A percentile compares a stretch with the other conserved stretches of the same genome.
Evolutionary conservation across 1,140 invertebrate genomes (phyloP).

Genomic region (Euglossa dilemma): DNA sequence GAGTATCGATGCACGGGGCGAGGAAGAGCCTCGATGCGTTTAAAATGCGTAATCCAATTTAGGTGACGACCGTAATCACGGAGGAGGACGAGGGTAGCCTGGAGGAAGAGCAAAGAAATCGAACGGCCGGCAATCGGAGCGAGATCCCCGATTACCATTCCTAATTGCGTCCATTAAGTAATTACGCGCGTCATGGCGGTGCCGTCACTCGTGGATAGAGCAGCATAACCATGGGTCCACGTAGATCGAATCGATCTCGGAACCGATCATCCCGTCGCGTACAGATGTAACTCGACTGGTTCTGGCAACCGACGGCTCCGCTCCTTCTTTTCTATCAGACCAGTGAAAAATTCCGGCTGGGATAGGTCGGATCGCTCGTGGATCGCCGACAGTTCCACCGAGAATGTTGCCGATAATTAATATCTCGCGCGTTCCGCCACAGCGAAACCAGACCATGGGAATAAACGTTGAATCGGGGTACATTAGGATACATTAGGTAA

Average conservation of each 20-base stretch:
- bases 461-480: background rate
- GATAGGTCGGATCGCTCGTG: background rate
- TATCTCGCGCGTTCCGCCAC: background rate
- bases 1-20: background rate
- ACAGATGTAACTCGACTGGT: constrained; percentile 12
- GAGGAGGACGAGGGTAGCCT: background rate
- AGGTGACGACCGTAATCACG: constrained; percentile 19
- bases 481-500: background rate
- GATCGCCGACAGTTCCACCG: background rate
- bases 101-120: constrained; percentile 14
- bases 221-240: constrained; percentile 7
- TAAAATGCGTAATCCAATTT: constrained; percentile 37
- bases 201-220: constrained; percentile 41
- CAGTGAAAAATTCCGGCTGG: background rate
- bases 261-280: constrained; percentile 46
- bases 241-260: constrained; percentile 34
- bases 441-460: background rate
- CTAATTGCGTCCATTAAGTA: constrained; percentile 55
- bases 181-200: constrained; percentile 47
- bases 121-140: constrained; percentile 31
- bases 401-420: constrained; percentile 9
- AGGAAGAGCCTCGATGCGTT: background rate
- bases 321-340: background rate
- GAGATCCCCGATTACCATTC: constrained; percentile 46
- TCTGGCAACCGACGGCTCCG: background rate